Evolutionary conservation across 2,113 vertebrate genomes (phyloP).

Genomic region (Lontra canadensis): DNA sequence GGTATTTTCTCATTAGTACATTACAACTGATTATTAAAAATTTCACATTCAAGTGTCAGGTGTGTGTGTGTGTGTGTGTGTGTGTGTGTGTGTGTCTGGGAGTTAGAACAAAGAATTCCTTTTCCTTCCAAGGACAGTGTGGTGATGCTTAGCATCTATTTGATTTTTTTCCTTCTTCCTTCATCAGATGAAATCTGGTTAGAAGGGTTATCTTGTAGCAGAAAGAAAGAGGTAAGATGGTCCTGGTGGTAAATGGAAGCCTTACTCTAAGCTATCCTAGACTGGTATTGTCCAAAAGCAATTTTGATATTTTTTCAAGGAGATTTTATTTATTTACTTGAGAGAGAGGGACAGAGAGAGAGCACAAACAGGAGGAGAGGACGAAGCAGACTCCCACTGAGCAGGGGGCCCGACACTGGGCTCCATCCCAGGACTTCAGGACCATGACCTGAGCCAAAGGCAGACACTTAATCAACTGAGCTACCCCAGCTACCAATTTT

Average conservation of each 20-base stretch:
- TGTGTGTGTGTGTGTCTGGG: not conserved
- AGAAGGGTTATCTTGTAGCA: not conserved
- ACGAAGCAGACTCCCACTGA: not conserved
- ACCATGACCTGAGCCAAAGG: not conserved
- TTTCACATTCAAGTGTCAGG: not conserved
- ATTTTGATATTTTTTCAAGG: not conserved
- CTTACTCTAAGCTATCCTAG: not conserved
- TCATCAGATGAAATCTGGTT: not conserved
- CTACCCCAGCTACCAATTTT: not conserved
- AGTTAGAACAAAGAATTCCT: not conserved
- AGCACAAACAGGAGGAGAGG: not conserved
- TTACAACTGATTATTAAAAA: conserved; percentile 39
- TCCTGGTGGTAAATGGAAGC: not conserved
- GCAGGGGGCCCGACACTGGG: not conserved
- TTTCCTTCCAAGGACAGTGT: not conserved
- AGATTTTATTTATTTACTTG: not conserved
- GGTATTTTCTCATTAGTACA: not conserved
- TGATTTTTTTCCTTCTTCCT: not conserved
- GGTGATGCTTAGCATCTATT: not conserved
- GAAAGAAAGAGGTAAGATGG: not conserved
- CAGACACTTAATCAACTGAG: not conserved
- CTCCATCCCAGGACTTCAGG: not conserved
- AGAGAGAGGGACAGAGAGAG: not conserved
- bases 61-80: not conserved
- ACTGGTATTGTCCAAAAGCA: not conserved